phyloP scores from a whole-genome alignment of 2,888 invertebrate species.

The Protonemura montana region DNA sequence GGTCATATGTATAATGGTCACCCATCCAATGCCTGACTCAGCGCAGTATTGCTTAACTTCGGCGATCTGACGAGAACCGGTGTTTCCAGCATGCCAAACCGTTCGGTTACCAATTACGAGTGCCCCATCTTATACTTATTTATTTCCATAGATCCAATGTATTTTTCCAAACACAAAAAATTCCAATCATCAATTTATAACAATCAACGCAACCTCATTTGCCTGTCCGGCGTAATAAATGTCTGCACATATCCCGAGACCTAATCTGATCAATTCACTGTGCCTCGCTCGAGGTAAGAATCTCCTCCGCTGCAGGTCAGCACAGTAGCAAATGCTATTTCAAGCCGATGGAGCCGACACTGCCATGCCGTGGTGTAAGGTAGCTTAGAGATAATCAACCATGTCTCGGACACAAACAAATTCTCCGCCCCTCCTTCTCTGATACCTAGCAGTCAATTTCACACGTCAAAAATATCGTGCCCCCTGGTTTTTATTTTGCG shows the following conservation, averaged over 20 bases:
- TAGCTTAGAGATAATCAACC: not conserved
- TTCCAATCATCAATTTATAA: conserved; percentile 2
- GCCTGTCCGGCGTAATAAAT: not conserved
- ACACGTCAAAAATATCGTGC: conserved; percentile 12
- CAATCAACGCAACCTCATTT: not conserved
- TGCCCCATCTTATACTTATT: no score
- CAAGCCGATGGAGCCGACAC: not conserved
- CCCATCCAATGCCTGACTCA: no score
- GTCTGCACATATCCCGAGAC: not conserved
- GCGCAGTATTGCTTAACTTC: no score
- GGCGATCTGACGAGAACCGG: no score
- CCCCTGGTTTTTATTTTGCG: not conserved
- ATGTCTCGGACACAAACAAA: not conserved
- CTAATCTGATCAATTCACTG: no score
- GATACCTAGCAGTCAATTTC: not conserved
- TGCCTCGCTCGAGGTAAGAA: no score
- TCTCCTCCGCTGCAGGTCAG: not conserved
- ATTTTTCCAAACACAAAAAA: not conserved
- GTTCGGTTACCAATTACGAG: no score
- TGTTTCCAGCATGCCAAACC: no score
- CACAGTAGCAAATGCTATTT: conserved; percentile 12
- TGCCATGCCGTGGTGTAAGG: not conserved
- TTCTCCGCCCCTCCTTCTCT: not conserved
- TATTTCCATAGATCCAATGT: no score
- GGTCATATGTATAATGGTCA: no score